A percentile compares a stretch with the other conserved stretches of the same genome.
Evolutionary conservation across 2,113 vertebrate species (phyloP).

Genomic region (Pygoscelis adeliae): DNA sequence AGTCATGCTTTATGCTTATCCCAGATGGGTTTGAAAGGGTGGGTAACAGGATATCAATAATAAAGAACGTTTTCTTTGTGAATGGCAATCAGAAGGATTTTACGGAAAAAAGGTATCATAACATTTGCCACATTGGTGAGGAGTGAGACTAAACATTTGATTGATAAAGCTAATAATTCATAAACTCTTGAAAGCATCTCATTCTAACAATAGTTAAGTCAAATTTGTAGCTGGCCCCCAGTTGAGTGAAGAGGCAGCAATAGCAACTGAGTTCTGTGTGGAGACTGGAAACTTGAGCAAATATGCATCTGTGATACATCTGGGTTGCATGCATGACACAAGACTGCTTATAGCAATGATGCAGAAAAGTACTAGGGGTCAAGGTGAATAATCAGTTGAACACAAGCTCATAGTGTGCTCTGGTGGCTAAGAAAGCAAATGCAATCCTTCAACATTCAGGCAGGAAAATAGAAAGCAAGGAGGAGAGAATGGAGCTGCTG

Average conservation of each 20-base stretch:
- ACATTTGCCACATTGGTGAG: neutral
- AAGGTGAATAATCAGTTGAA: slow-evolving; percentile 1
- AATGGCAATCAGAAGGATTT: neutral
- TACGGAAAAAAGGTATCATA: neutral
- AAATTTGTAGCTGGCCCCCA: neutral
- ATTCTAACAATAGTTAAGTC: neutral
- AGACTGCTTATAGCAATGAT: neutral
- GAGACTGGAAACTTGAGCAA: neutral
- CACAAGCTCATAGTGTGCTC: slow-evolving; percentile 38
- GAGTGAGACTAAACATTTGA: neutral
- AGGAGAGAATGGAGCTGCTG: neutral
- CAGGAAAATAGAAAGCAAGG: neutral
- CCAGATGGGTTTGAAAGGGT: neutral
- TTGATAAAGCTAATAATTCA: neutral
- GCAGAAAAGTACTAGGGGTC: neutral
- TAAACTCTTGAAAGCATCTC: neutral
- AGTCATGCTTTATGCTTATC: neutral
- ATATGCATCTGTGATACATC: neutral
- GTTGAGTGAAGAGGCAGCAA: neutral
- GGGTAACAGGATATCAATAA: neutral
- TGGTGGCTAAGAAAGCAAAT: slow-evolving; percentile 43
- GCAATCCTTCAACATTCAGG: neutral
- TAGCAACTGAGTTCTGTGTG: neutral
- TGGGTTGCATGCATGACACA: neutral
- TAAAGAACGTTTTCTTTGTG: neutral